These are phyloP conservation scores for Drymodes brunneopygia DNA, from an alignment of 2,113 vertebrate genomes.

Conservation along the genomic window DNA sequence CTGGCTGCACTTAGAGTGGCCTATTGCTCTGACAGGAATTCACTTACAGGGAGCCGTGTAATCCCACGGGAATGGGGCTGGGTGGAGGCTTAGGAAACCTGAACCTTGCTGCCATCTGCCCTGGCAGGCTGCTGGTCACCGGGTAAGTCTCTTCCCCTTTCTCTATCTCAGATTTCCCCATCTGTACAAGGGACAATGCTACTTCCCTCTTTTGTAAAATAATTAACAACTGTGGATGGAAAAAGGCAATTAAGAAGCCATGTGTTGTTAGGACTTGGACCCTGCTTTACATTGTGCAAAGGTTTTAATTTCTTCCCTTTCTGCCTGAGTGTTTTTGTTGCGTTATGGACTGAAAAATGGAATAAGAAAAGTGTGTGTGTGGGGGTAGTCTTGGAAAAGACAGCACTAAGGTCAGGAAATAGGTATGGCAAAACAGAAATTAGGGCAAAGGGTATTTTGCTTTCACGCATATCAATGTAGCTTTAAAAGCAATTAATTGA, in stretches of 20 bases:
- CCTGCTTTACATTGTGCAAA: not conserved
- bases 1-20: not conserved
- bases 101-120: slow-evolving; percentile 38
- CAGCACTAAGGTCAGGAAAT: not conserved
- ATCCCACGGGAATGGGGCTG: not conserved
- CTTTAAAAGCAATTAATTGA: slow-evolving; percentile 50
- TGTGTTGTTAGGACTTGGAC: not conserved
- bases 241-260: not conserved
- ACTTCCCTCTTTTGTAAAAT: slow-evolving; percentile 49
- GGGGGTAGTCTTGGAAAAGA: not conserved
- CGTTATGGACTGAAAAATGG: not conserved
- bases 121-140: slow-evolving; percentile 6
- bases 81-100: slow-evolving; percentile 35
- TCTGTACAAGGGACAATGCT: slow-evolving; percentile 33
- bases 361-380: not conserved
- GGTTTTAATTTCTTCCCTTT: slow-evolving; percentile 23
- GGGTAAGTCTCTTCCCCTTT: slow-evolving; percentile 48
- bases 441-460: not conserved
- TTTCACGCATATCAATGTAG: slow-evolving; percentile 2
- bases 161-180: slow-evolving; percentile 15
- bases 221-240: slow-evolving; percentile 24
- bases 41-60: not conserved
- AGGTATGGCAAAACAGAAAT: slow-evolving; percentile 7
- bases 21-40: not conserved
- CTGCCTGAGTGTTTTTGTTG: not conserved